These are phyloP conservation scores for Limnephilus rhombicus DNA, from an alignment of 2,888 invertebrate genomes.

Conservation along the genomic window DNA sequence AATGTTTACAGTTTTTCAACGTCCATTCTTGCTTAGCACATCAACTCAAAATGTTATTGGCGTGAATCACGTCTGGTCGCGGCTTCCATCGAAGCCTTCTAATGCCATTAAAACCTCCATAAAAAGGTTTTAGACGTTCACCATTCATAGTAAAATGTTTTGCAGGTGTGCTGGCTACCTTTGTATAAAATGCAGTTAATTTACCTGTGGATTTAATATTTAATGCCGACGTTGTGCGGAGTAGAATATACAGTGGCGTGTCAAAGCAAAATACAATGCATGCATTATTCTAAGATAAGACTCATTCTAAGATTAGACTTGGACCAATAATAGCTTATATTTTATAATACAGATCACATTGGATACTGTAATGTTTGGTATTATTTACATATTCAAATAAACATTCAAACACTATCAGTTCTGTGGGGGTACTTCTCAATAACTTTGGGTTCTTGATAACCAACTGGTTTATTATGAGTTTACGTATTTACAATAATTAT, in stretches of 20 bases:
- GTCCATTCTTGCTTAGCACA: conserved; percentile 36
- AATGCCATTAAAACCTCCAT: background rate
- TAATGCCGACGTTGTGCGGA: background rate
- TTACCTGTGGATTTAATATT: background rate
- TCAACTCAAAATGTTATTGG: conserved; percentile 40
- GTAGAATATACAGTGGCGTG: background rate
- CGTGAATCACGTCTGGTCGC: conserved; percentile 35
- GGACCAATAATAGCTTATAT: background rate
- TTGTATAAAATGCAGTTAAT: background rate
- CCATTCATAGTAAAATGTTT: background rate
- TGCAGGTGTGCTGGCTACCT: background rate
- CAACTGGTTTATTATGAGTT: too few species aligned
- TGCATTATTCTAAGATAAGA: too few species aligned
- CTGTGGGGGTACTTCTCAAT: too few species aligned
- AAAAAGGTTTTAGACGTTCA: background rate
- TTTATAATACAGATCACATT: background rate
- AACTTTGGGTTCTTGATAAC: too few species aligned
- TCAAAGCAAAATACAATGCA: background rate
- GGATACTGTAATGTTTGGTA: too few species aligned
- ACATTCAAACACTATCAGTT: too few species aligned
- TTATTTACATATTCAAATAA: too few species aligned
- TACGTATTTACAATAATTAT: too few species aligned
- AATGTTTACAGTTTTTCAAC: conserved; percentile 40
- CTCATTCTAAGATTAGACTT: too few species aligned
- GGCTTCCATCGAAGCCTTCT: background rate